Conservation (phyloP, 2,797 vertebrate genomes). For the Protosalanx chinensis region DNA sequence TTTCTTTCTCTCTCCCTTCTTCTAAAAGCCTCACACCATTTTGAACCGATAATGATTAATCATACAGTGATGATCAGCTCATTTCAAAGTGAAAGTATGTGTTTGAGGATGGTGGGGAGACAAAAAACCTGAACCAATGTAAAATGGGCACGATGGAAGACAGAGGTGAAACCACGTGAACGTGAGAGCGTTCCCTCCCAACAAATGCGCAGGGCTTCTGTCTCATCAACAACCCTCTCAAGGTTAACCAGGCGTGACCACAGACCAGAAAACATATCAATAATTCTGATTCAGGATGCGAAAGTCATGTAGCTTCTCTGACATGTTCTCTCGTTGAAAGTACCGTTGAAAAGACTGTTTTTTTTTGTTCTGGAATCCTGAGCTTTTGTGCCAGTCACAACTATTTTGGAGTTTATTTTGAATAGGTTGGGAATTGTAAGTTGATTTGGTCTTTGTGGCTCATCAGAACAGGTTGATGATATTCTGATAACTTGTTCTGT, state of each 20-base stretch:
- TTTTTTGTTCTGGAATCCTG: background rate
- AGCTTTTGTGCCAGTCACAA: too few species aligned
- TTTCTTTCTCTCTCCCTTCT: too few species aligned
- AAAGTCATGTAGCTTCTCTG: background rate
- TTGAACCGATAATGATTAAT: constrained; percentile 49
- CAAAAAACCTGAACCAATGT: constrained; percentile 25
- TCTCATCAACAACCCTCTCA: background rate
- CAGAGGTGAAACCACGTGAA: constrained; percentile 1
- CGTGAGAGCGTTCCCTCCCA: background rate
- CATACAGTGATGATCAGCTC: constrained; percentile 13
- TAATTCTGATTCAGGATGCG: constrained; percentile 26
- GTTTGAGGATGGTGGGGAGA: constrained; percentile 18
- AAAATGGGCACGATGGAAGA: constrained; percentile 15
- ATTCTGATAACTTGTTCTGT: constrained; percentile 46
- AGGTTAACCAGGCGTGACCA: constrained; percentile 13
- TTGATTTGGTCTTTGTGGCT: constrained; percentile 39
- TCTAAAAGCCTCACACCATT: constrained; percentile 14
- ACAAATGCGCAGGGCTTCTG: background rate
- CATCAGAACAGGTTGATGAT: constrained; percentile 22
- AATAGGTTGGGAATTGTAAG: constrained; percentile 27
- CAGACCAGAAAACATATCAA: constrained; percentile 31
- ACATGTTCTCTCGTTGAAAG: constrained; percentile 4
- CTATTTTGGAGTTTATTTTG: background rate
- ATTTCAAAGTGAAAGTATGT: constrained; percentile 17
- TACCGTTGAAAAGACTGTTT: background rate